Base-by-base conservation (phyloP, 2,888 invertebrate species). In the Drosophila tanythrix region DNA sequence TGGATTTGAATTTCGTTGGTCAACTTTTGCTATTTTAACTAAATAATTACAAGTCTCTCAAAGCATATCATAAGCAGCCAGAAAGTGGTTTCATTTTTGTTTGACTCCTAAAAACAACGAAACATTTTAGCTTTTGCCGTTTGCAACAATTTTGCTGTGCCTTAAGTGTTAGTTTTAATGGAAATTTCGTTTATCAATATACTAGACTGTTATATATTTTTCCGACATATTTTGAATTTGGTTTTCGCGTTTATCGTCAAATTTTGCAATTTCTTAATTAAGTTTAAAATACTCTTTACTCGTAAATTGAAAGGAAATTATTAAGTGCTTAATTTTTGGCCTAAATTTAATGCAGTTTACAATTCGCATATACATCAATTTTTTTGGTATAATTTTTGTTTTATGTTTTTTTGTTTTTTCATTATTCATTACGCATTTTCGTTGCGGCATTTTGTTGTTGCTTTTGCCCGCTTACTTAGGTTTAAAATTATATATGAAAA, bases 91-190 rank as follows among this genome's bases (percentile, higher is more conserved):
- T 63, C 71, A 67, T 65, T 74, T 89, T 74, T 70, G 64, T 73
- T 73, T 55, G 63, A 92, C 91, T 91, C 91, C 91, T 91, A 91
- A 91, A 91, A 91, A 91, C 91, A 91, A 91, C 91, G 76, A 91
- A 92, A 91, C 86, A 74, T 81, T 80, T 78, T 79, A 67, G 64
- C 56, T 62, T 76, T 72, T 83, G 57, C 31, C 36, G 21, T 52
- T 25, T 13, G 69, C 69, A 70, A 70, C 38, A 70, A 70, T 85
- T 88, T 88, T 65, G 84, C 75, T 83, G 83, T 86, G 83, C 89
- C 83, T 86, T 85, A 89, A 82, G 70, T 72, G 70, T 76, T 80
- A 84, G 63, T 70, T 79, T 61, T 68, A 76, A 70, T 80, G 72
- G 74, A 63, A 73, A 60, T 76, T 87, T 74, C 38, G 51, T 70